Percentiles rank a stretch among this genome's conserved stretches.
Evolutionary conservation across 2,113 vertebrate genomes (phyloP).

Genomic region (Oostethus manadensis): DNA sequence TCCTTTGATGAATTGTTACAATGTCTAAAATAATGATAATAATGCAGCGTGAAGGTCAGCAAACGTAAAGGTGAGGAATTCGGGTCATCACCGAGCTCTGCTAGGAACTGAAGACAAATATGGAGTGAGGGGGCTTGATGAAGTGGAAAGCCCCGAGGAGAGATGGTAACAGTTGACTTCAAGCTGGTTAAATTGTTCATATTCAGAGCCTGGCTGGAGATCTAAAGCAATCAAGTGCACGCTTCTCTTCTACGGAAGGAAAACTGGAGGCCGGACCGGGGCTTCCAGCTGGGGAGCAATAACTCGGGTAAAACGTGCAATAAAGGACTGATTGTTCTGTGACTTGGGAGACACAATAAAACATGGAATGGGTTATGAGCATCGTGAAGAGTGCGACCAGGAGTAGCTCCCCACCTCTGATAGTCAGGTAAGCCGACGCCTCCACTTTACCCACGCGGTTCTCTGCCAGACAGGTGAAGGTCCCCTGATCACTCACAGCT

Average conservation of each 20-base stretch:
- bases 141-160: conserved; percentile 32
- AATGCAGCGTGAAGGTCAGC: not conserved
- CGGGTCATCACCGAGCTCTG: too few species aligned
- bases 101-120: conserved; percentile 20
- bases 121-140: conserved; percentile 24
- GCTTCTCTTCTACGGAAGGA: conserved; percentile 40
- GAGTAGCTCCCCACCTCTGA: conserved; percentile 82
- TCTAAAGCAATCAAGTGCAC: conserved; percentile 53
- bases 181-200: conserved; percentile 52
- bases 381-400: conserved; percentile 23
- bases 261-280: conserved; percentile 30
- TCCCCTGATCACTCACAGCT: conserved; percentile 82
- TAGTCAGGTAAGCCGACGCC: conserved; percentile 87
- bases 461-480: conserved; percentile 87
- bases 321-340: conserved; percentile 55
- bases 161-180: conserved; percentile 44
- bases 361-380: conserved; percentile 41
- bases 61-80: not conserved
- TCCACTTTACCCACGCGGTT: conserved; percentile 94
- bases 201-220: conserved; percentile 52
- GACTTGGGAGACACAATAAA: conserved; percentile 44
- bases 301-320: conserved; percentile 53
- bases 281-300: conserved; percentile 55
- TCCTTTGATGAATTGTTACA: not conserved
- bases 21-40: not conserved